Percentiles rank a stretch among this genome's conserved stretches.
phyloP scores from a whole-genome alignment of 1,140 invertebrate genomes.

The Plutomurus gul region DNA sequence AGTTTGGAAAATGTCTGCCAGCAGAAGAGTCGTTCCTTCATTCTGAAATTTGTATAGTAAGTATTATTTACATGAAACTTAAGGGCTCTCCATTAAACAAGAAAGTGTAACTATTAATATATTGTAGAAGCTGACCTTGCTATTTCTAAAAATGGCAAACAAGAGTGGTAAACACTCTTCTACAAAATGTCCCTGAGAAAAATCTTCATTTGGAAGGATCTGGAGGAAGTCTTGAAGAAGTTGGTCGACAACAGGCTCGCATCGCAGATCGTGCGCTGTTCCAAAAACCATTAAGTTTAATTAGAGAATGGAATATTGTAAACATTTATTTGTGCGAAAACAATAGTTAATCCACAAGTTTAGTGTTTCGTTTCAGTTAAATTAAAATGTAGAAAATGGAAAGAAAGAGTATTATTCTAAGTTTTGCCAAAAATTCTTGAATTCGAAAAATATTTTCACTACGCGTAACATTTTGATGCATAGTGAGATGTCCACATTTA shows the following conservation, averaged over 20 bases:
- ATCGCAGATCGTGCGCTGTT: slow-evolving; percentile 79
- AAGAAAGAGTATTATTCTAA: too few relatives aligned
- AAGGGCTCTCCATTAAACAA: not conserved
- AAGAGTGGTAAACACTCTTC: slow-evolving; percentile 86
- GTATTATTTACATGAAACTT: not conserved
- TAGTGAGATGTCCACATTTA: too few relatives aligned
- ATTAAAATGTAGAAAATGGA: too few relatives aligned
- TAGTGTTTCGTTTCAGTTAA: too few relatives aligned
- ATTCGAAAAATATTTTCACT: too few relatives aligned
- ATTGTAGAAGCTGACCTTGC: slow-evolving; percentile 68
- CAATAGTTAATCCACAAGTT: too few relatives aligned
- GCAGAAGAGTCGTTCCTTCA: slow-evolving; percentile 80
- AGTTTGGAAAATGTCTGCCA: slow-evolving; percentile 86
- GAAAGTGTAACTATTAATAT: not conserved
- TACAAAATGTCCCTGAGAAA: slow-evolving; percentile 73
- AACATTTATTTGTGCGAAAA: too few relatives aligned
- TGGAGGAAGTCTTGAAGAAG: slow-evolving; percentile 86
- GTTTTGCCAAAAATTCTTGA: too few relatives aligned
- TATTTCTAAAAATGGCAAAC: slow-evolving; percentile 86
- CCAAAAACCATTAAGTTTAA: too few relatives aligned
- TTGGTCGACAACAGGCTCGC: slow-evolving; percentile 86
- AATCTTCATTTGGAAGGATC: slow-evolving; percentile 81
- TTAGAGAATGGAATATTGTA: too few relatives aligned
- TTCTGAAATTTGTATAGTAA: slow-evolving; percentile 64
- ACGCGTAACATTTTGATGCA: too few relatives aligned